Evolutionary conservation across 2,797 vertebrate species (phyloP).

Genomic region (Pangasius macronema): DNA sequence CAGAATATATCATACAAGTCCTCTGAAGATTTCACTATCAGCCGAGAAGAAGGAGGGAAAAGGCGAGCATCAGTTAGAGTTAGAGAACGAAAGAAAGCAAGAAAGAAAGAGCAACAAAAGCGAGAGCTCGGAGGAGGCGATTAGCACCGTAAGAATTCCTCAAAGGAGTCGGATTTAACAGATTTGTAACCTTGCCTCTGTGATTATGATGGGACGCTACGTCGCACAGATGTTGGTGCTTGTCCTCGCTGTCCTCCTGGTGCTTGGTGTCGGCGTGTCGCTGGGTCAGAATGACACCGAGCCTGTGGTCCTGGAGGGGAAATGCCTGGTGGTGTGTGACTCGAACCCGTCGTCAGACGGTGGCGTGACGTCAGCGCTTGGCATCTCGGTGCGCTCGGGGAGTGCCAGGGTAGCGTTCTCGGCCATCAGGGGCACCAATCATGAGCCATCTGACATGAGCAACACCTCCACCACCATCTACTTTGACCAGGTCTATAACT

Average conservation of each 20-base stretch:
- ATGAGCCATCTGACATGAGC: conserved; percentile 95
- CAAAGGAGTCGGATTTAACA: conserved; percentile 28
- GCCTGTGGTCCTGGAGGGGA: conserved; percentile 96
- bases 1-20: conserved; percentile 68
- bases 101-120: conserved; percentile 59
- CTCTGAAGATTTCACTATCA: conserved; percentile 70
- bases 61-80: conserved; percentile 64
- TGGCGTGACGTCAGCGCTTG: conserved; percentile 91
- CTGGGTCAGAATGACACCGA: conserved; percentile 94
- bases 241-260: conserved; percentile 76
- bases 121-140: conserved; percentile 77
- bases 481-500: conserved; percentile 86
- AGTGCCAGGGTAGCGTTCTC: conserved; percentile 87
- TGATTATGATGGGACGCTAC: conserved; percentile 27
- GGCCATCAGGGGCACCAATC: conserved; percentile 84
- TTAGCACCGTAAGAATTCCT: conserved; percentile 37
- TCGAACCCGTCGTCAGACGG: conserved; percentile 96
- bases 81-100: conserved; percentile 51
- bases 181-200: conserved; percentile 18
- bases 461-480: conserved; percentile 97
- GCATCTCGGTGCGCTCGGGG: conserved; percentile 91
- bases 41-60: conserved; percentile 62
- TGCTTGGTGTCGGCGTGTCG: conserved; percentile 73
- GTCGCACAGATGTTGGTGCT: conserved; percentile 72
- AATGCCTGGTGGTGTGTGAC: conserved; percentile 97